These are phyloP conservation scores for Crocuta crocuta DNA, from an alignment of 2,113 vertebrate genomes.

Conservation along the genomic window DNA sequence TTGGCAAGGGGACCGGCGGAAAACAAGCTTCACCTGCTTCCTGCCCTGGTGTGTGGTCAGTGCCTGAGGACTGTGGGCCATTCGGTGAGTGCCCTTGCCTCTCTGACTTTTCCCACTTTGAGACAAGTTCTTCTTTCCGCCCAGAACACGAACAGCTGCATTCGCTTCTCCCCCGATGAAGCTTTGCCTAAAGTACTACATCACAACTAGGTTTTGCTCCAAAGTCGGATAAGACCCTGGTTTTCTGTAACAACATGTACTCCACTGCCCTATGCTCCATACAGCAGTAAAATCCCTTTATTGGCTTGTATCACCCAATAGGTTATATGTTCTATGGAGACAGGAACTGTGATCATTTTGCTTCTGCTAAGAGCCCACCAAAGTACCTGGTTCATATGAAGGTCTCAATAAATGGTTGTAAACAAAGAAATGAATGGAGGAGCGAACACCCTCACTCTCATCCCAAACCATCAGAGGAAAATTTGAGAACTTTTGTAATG, in stretches of 20 bases:
- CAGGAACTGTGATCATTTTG: neutral
- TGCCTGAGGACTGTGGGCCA: neutral
- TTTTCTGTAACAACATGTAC: neutral
- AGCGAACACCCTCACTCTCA: neutral
- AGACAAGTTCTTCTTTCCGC: neutral
- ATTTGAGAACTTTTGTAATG: neutral
- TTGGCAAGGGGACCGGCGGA: neutral
- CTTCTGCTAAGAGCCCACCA: neutral
- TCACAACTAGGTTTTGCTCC: neutral
- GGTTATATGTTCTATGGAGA: neutral
- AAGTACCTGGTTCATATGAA: neutral
- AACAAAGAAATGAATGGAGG: neutral
- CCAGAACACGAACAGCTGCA: neutral
- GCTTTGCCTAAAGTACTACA: neutral
- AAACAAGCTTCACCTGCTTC: neutral
- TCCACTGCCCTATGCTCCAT: neutral
- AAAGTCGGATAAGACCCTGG: neutral
- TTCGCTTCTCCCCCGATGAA: neutral
- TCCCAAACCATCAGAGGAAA: neutral
- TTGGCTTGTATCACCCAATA: neutral
- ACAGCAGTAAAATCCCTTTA: neutral
- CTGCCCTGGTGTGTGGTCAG: no score
- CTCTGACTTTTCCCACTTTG: neutral
- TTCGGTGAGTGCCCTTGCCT: neutral
- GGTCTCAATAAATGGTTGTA: neutral